phyloP scores from a whole-genome alignment of 1,140 invertebrate genomes.

The Neodiprion lecontei region DNA sequence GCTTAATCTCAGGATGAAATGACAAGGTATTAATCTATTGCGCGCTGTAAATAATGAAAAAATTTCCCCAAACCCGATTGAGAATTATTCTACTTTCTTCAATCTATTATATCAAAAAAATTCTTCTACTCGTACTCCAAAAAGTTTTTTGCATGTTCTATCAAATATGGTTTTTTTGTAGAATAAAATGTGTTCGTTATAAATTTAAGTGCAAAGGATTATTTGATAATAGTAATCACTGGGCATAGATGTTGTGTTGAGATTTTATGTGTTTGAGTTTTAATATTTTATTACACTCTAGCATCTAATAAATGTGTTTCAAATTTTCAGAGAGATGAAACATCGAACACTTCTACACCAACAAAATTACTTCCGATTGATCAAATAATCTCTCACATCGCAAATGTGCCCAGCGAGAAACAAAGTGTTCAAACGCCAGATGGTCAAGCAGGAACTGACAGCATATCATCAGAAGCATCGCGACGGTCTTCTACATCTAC shows the following conservation, averaged over 20 bases:
- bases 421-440: slow-evolving; percentile 36
- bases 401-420: slow-evolving; percentile 42
- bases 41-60: no score
- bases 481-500: slow-evolving; percentile 57
- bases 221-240: not conserved
- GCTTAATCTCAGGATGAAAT: not conserved
- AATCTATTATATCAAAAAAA: no score
- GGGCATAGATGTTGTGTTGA: not conserved
- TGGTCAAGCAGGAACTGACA: slow-evolving; percentile 35
- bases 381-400: slow-evolving; percentile 57
- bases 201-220: not conserved
- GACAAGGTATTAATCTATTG: no score
- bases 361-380: slow-evolving; percentile 58
- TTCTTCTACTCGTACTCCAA: no score
- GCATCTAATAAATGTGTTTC: not conserved
- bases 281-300: not conserved
- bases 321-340: slow-evolving; percentile 60
- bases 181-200: not conserved
- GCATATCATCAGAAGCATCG: slow-evolving; percentile 49
- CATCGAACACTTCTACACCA: slow-evolving; percentile 55
- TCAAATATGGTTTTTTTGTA: not conserved
- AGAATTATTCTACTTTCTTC: no score
- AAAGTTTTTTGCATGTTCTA: not conserved
- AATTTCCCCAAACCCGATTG: no score
- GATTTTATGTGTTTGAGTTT: not conserved